Base-by-base conservation (phyloP, 2,113 vertebrate species). In the Pluvialis apricaria region DNA sequence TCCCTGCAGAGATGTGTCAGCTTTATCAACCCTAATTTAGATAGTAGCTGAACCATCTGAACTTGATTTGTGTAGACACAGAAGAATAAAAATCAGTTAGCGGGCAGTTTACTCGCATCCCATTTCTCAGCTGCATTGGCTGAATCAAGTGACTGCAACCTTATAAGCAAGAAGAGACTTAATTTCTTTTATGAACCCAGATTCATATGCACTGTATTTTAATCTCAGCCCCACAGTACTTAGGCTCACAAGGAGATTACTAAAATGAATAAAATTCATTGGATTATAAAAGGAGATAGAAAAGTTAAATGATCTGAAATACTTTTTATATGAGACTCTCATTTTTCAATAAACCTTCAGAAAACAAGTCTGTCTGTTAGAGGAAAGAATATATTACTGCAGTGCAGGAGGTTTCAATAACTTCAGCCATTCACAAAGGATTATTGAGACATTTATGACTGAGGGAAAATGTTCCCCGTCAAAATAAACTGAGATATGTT, bases 281-380 rank as follows among this genome's bases (percentile, higher is more conserved):
- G 90, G 79, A 95, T 97, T 97, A 97, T 97, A 97, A 97, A 98
- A 96, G 83, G 73, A 97, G 81, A 96, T 96, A 96, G 90, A 97
- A 94, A 97, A 97, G 85, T 97, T 97, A 97, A 98, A 97, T 97
- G 81, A 97, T 84, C 87, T 97, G 94, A 97, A 97, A 94, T 97
- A 92, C n/a, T 86, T 95, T 97, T 97, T 97, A 97, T 92, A 84
- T 45, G 79, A 96, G 68, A 95, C 72, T 96, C 95, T 93, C 82
- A 92, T 94, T 98, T 98, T 98, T 93, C 90, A 97, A 93, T 96
- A 97, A 97, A 89, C 20, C 73, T 97, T 97, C 93, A 96, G 94
- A 96, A 98, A 98, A 96, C 68, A 96, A 86, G 51, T 19, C 75
- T 84, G 31, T 85, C 92, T 97, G 90, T 84, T 95, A 93, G 34